phyloP scores from a whole-genome alignment of 92 coral and sea anemone genomes.

The Epizoanthus illoricatus region DNA sequence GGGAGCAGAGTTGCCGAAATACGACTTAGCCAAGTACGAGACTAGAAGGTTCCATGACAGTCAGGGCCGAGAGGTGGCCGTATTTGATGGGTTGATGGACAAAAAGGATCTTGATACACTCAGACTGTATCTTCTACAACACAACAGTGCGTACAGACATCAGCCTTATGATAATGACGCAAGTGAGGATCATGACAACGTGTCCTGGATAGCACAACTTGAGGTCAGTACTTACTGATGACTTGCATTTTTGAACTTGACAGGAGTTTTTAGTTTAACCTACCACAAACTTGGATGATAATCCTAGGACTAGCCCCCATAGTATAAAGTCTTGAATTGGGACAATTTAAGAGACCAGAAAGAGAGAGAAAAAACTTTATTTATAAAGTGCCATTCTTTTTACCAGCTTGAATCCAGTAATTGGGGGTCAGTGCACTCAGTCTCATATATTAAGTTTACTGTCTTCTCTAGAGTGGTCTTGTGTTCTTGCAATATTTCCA shows the following conservation, averaged over 20 bases:
- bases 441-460: background rate
- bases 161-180: conserved; percentile 60
- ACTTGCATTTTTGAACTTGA: background rate
- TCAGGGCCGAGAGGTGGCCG: conserved; percentile 75
- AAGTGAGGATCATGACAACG: conserved; percentile 90
- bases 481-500: background rate
- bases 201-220: conserved; percentile 82
- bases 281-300: too few relatives aligned
- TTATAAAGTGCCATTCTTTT: too few relatives aligned
- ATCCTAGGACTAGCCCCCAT: too few relatives aligned
- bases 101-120: conserved; percentile 71
- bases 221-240: conserved; percentile 49
- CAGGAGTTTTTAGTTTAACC: too few relatives aligned
- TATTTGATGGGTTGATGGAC: conserved; percentile 81
- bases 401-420: background rate
- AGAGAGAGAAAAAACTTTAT: too few relatives aligned
- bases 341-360: too few relatives aligned
- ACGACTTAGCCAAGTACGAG: conserved; percentile 58
- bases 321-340: too few relatives aligned
- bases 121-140: conserved; percentile 69
- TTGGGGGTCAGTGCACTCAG: conserved; percentile 54
- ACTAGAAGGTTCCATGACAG: conserved; percentile 71
- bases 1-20: conserved; percentile 47
- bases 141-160: conserved; percentile 69
- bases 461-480: background rate